A percentile compares a stretch with the other conserved stretches of the same genome.
phyloP scores from a whole-genome alignment of 1,140 invertebrate species.

The Aricia agestis region DNA sequence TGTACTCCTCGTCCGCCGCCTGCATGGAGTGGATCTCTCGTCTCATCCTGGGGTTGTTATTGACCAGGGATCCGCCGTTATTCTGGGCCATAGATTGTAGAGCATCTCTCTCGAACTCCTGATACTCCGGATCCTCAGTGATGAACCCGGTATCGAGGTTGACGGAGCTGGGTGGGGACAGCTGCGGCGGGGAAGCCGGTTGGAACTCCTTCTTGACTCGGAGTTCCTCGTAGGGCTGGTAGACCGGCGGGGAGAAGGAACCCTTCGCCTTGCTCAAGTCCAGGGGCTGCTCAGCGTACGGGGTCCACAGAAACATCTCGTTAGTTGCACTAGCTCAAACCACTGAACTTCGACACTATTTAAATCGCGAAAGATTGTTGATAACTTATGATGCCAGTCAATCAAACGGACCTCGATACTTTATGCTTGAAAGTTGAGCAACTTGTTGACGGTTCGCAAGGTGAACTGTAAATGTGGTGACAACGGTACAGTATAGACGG shows the following conservation, averaged over 20 bases:
- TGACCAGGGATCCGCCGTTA: constrained; percentile 74
- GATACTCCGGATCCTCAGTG: constrained; percentile 77
- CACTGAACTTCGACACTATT: not conserved
- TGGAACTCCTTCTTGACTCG: not conserved
- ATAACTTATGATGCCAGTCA: no score
- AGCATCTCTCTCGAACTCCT: constrained; percentile 81
- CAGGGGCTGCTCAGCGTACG: constrained; percentile 44
- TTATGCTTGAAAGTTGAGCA: not conserved
- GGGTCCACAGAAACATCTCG: constrained; percentile 44
- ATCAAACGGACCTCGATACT: not conserved
- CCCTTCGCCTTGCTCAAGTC: constrained; percentile 35
- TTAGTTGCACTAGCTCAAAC: not conserved
- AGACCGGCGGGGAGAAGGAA: not conserved
- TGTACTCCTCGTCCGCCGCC: constrained; percentile 84
- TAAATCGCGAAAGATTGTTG: not conserved
- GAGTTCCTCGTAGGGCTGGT: not conserved
- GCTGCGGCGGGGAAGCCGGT: not conserved
- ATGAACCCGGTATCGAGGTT: constrained; percentile 30
- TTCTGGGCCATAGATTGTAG: constrained; percentile 79
- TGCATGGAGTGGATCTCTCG: constrained; percentile 66
- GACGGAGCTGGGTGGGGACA: constrained; percentile 2
- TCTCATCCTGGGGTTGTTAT: constrained; percentile 82
- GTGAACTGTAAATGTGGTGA: not conserved
- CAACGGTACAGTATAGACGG: not conserved
- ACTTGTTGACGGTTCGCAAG: not conserved